A percentile compares a stretch with the other conserved stretches of the same genome.
phyloP scores from a whole-genome alignment of 1,140 invertebrate species.

The Tetramorium simillimum region DNA sequence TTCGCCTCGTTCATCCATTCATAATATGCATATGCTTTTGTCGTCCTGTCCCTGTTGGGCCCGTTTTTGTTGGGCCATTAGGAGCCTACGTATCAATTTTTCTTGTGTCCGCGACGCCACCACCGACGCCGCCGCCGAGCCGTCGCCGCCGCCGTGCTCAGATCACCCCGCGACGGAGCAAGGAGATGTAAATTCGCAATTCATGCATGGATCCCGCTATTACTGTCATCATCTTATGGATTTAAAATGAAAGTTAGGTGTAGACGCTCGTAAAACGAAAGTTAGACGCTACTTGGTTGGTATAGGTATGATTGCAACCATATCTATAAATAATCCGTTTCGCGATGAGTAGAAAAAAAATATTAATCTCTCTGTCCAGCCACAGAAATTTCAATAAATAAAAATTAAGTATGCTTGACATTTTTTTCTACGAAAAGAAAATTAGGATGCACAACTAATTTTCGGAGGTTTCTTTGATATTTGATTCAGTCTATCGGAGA shows the following conservation, averaged over 20 bases:
- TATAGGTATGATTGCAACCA: too few relatives aligned
- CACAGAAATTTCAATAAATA: constrained; percentile 38
- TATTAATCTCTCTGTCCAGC: constrained; percentile 31
- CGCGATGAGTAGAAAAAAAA: not conserved
- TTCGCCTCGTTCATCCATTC: constrained; percentile 80
- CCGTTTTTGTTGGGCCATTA: constrained; percentile 81
- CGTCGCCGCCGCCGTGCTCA: constrained; percentile 24
- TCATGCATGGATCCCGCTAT: constrained; percentile 6
- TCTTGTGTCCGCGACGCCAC: constrained; percentile 69
- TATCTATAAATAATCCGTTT: constrained; percentile 66
- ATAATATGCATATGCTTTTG: constrained; percentile 83
- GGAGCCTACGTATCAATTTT: constrained; percentile 84
- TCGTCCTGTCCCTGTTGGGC: constrained; percentile 79
- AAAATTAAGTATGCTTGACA: constrained; percentile 73
- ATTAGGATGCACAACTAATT: constrained; percentile 24
- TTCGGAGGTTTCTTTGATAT: not conserved
- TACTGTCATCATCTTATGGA: not conserved
- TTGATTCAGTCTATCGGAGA: not conserved
- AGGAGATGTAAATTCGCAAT: constrained; percentile 37
- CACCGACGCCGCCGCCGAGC: constrained; percentile 43
- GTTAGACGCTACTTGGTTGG: not conserved
- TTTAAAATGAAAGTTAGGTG: not conserved
- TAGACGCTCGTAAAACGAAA: not conserved
- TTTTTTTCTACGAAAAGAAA: constrained; percentile 70
- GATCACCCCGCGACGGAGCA: constrained; percentile 13